phyloP scores from a whole-genome alignment of 1,140 invertebrate genomes.

The Drosophila biarmipes region DNA sequence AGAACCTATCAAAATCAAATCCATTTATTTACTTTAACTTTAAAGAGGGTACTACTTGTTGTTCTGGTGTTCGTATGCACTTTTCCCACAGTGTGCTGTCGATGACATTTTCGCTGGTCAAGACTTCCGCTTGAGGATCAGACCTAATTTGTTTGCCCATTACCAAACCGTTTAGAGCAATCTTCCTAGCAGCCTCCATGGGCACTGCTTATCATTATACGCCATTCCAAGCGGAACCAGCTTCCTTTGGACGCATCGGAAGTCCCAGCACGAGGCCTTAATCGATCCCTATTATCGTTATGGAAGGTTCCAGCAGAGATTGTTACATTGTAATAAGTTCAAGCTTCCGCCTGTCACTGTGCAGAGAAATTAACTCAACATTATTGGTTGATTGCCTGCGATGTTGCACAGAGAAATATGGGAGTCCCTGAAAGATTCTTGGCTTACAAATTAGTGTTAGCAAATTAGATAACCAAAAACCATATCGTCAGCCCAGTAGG shows the following conservation, averaged over 20 bases:
- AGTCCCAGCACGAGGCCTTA: conserved; percentile 49
- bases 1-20: too few species aligned
- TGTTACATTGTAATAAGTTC: conserved; percentile 31
- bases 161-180: conserved; percentile 58
- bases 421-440: background rate
- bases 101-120: conserved; percentile 41
- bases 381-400: conserved; percentile 1
- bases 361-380: background rate
- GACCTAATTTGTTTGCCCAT: conserved; percentile 59
- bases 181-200: conserved; percentile 54
- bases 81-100: background rate
- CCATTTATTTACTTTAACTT: too few species aligned
- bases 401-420: background rate
- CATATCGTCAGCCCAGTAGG: too few species aligned
- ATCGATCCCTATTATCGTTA: conserved; percentile 46
- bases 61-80: too few species aligned
- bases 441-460: too few species aligned
- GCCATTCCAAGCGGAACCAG: conserved; percentile 56
- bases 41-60: too few species aligned
- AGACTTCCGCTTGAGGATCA: conserved; percentile 49
- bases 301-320: conserved; percentile 14
- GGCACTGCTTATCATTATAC: conserved; percentile 40
- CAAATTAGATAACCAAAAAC: too few species aligned
- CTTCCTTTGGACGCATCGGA: conserved; percentile 52
- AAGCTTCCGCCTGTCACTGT: conserved; percentile 21